Evolutionary conservation across 1,140 invertebrate species (phyloP), one percentile per base, ranked within the genome.

Genomic region (Lycorma delicatula): DNA sequence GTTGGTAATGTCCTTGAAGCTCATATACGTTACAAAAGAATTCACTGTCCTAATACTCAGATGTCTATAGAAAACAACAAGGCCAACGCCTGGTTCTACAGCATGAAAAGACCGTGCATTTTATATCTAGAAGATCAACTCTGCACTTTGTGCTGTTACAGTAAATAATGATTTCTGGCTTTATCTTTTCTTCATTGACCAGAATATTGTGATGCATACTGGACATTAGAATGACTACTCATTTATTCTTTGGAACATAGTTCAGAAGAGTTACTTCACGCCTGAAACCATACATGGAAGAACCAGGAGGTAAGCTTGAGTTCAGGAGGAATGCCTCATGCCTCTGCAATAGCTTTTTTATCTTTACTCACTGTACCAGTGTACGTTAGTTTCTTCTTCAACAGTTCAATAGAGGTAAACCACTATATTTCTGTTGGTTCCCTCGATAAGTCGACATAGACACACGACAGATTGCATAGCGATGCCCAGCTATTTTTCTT

Each of bases 351-450:
- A 53, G 74, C 63, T 52, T 60, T 62, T 67, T 74, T 74, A 59
- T 74, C 74, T 68, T 71, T 73, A 58, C 66, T 68, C 36, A 76
- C 38, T n/a, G 73, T 75, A 20, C 73, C 75, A 18, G 72, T 62
- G 50, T 71, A 70, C 46, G 76, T 56, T 54, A 62, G 16, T 38
- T 50, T 59, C 23, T 63, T 56, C 31, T 70, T 56, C 61, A 54
- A 64, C 44, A 74, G 62, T 50, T 54, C 56, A 22, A 72, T 59
- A 23, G 70, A 73, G 23, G 61, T 64, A 63, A 75, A 74, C 68
- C 70, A 72, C 72, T 9, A 72, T 50, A 54, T 69, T 72, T 60
- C 69, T 58, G 26, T 70, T 60, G 23, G 64, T 66, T 27, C 60
- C 53, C 59, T 67, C 49, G 36, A 71, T 63, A n/a, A 36, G 54